phyloP scores from a whole-genome alignment of 2,797 vertebrate species.

The Danio aesculapii region DNA sequence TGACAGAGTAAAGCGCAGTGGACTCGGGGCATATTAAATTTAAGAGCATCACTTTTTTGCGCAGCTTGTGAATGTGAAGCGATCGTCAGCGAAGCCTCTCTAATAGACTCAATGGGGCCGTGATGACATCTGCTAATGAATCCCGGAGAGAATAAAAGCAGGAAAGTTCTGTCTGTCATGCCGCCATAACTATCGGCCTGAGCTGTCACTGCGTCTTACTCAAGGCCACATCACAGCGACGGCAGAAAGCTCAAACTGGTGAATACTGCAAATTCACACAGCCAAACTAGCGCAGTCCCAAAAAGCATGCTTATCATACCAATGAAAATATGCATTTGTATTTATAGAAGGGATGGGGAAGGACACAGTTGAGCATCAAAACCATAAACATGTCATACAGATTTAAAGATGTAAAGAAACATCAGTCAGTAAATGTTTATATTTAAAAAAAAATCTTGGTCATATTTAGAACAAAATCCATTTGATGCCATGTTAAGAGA shows the following conservation, averaged over 20 bases:
- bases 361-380: not conserved
- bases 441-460: too few species aligned
- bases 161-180: conserved; percentile 37
- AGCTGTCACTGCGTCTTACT: conserved; percentile 42
- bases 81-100: conserved; percentile 35
- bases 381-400: too few species aligned
- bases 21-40: conserved; percentile 31
- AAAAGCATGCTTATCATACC: not conserved
- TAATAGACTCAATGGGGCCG: conserved; percentile 32
- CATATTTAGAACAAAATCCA: too few species aligned
- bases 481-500: too few species aligned
- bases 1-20: conserved; percentile 11
- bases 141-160: conserved; percentile 37
- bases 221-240: not conserved
- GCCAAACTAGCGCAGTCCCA: not conserved
- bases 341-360: not conserved
- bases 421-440: too few species aligned
- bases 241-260: not conserved
- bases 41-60: conserved; percentile 11
- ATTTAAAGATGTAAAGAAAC: too few species aligned
- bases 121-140: conserved; percentile 47
- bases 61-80: conserved; percentile 25
- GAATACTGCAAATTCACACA: not conserved
- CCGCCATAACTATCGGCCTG: conserved; percentile 25
- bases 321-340: not conserved